phyloP scores from a whole-genome alignment of 2,797 vertebrate species.

The Monodelphis domestica region DNA sequence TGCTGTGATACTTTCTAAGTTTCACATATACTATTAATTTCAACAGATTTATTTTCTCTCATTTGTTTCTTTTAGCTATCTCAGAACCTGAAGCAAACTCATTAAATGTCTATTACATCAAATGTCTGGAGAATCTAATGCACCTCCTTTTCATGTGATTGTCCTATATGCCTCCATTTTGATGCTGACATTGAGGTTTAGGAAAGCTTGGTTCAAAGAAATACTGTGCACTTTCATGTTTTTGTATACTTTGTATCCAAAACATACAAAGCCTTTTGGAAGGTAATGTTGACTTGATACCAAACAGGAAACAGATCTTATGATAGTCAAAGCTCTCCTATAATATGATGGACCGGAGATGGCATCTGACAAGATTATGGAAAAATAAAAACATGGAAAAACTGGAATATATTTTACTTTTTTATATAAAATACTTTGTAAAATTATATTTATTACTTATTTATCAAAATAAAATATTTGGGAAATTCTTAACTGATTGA shows the following conservation, averaged over 20 bases:
- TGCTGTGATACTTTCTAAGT: not conserved
- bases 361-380: not conserved
- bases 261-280: not conserved
- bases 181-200: not conserved
- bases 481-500: not conserved
- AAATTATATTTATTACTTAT: not conserved
- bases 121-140: constrained; percentile 92
- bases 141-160: constrained; percentile 84
- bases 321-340: fast-evolving
- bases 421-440: constrained; percentile 67
- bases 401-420: constrained; percentile 27
- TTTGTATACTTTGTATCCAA: not conserved
- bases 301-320: not conserved
- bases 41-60: not conserved
- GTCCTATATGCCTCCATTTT: not conserved
- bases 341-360: not conserved
- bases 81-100: constrained; percentile 83
- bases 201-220: not conserved
- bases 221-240: not conserved
- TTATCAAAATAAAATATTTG: not conserved
- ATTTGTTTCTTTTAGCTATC: constrained; percentile 83
- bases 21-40: not conserved
- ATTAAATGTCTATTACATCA: constrained; percentile 88
- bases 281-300: fast-evolving
- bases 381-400: not conserved